Percentiles rank a stretch among this genome's conserved stretches.
These are phyloP conservation scores for Crotalus tigris DNA, from an alignment of 2,113 vertebrate genomes.

Conservation along the genomic window DNA sequence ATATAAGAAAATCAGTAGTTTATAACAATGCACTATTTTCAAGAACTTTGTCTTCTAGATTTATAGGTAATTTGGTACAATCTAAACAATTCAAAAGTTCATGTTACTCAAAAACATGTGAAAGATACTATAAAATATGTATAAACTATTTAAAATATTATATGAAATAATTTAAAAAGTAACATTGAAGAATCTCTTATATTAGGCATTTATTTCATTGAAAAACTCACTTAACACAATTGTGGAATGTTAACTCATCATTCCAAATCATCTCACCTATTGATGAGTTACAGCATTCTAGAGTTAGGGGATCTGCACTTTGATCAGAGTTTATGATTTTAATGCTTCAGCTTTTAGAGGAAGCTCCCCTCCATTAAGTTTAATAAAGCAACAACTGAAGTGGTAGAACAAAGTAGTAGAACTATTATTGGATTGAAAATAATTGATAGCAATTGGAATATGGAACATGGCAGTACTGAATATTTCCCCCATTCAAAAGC, in stretches of 20 bases:
- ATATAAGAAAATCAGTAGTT: slow-evolving; percentile 2
- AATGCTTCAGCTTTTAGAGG: not conserved
- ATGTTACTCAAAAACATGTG: not conserved
- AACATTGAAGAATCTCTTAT: not conserved
- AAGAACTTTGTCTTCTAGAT: not conserved
- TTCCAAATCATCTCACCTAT: not conserved
- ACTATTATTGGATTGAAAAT: not conserved
- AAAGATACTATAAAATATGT: not conserved
- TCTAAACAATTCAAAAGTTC: not conserved
- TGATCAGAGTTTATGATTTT: not conserved
- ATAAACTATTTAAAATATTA: not conserved
- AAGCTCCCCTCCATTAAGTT: not conserved
- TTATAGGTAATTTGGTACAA: not conserved
- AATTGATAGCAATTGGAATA: not conserved
- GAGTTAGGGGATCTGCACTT: not conserved
- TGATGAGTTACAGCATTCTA: not conserved
- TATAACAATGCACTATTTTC: not conserved
- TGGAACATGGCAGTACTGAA: not conserved
- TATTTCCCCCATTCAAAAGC: too few species aligned
- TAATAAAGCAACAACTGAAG: not conserved
- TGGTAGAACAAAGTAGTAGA: not conserved
- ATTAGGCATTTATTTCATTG: not conserved
- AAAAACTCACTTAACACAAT: not conserved
- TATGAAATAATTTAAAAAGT: not conserved
- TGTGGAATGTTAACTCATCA: not conserved